These are phyloP conservation scores for Danio aesculapii DNA, from an alignment of 2,797 vertebrate species.

Conservation along the genomic window DNA sequence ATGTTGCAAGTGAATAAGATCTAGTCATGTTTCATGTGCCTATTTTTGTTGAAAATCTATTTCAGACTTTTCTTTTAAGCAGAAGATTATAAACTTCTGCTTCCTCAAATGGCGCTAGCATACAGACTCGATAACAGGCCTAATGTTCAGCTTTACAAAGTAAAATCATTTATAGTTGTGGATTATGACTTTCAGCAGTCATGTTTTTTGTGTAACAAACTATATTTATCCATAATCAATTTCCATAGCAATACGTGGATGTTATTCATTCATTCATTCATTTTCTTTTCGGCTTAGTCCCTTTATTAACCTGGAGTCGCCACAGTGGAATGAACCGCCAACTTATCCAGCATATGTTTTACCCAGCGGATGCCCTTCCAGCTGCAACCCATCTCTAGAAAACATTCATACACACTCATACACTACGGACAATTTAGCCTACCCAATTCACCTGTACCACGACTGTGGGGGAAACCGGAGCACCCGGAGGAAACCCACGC, in stretches of 20 bases:
- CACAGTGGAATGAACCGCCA: too few relatives aligned
- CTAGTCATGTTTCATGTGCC: neutral
- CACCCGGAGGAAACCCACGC: too few relatives aligned
- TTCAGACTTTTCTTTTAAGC: neutral
- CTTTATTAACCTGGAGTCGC: too few relatives aligned
- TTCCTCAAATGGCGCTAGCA: neutral
- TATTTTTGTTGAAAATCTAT: neutral
- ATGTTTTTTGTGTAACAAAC: neutral
- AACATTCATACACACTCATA: too few relatives aligned
- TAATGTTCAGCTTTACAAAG: neutral
- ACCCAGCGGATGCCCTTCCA: too few relatives aligned
- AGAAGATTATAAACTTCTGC: neutral
- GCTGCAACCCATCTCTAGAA: too few relatives aligned
- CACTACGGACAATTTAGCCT: too few relatives aligned
- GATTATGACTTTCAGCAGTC: neutral
- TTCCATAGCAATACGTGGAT: neutral
- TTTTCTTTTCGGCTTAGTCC: too few relatives aligned
- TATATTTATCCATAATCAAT: neutral
- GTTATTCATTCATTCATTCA: too few relatives aligned
- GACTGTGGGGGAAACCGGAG: too few relatives aligned
- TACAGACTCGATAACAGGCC: neutral
- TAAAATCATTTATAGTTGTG: neutral
- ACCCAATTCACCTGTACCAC: too few relatives aligned
- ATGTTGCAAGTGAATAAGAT: conserved; percentile 37
- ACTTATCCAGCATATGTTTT: too few relatives aligned